Base-by-base conservation (phyloP, 2,797 vertebrate genomes). In the Holocentrus rufus region DNA sequence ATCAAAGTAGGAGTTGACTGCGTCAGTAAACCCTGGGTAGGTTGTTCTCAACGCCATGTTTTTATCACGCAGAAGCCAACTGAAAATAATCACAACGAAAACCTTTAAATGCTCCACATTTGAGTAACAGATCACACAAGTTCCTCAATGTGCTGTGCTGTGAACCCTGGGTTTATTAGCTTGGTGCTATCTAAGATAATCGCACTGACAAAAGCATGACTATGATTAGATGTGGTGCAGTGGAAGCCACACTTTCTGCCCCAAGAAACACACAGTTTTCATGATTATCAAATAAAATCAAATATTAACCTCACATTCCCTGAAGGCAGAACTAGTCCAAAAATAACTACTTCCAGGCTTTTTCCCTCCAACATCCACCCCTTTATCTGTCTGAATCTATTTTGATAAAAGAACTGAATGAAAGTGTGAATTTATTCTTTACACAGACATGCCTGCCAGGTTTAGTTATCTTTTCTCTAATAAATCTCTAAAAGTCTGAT, bases 21-120 rank as follows among this genome's bases (percentile, higher is more conserved):
- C 95, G 0, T 91, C 79, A 0, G 92, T 92, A 84, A 97, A 98
- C 55, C 93, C 94, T 25, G 74, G 74, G 83, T 96, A 92, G 0
- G 95, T 97, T 0, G 96, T 97, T 72, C 97, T 95, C 79, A 98
- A 85, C 50, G 91, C 91, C 94, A 96, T 93, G 63, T 91, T 73
- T 4, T 86, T 87, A 83, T 98, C 94, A 34, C 91, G 94, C 46
- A 98, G 91, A 1, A 98, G 85, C 96, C 97, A 96, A 68, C 97
- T 90, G 74, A 59, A 79, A 69, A 49, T 0, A 65, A 73, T 31
- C 20, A 30, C 36, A 64, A 60, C 7, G 64, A 49, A 62, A 47
- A 13, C 9, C 34, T 49, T 67, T 13, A 71, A 65, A 39, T 8
- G 5, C 50, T 15, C 20, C 9, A 59, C 50, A 44, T 17, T 18